Base-by-base conservation (phyloP, 2,797 vertebrate genomes). In the Chaetophractus vellerosus region DNA sequence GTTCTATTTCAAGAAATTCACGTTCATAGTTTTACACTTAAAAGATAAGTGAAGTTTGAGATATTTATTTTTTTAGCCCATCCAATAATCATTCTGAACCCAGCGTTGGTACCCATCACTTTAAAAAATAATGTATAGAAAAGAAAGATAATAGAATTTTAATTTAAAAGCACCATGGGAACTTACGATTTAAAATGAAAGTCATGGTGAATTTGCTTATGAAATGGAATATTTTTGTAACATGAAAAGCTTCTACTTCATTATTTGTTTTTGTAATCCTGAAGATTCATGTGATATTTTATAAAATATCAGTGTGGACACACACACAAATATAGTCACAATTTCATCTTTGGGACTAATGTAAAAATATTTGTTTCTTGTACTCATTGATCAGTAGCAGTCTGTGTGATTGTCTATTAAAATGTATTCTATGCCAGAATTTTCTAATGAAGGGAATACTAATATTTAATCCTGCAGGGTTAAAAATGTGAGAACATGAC, bases 1-100 rank as follows among this genome's bases (percentile, higher is more conserved):
- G n/a, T 31, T 83, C 6, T 72, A 83, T 24, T 83, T 94, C 9
- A 87, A 91, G 15, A 91, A 79, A 69, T 76, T 80, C 11, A 93
- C 14, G 41, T 81, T 90, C 59, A 33, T 24, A 74, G 36, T 11
- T 66, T 94, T 94, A 96, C 9, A n/a, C 69, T 55, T 55, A 18
- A 55, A 55, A 55, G 5, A 19, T 55, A 91, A 84, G 68, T 88
- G 21, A 93, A 94, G 55, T 75, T 74, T 74, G n/a, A 84, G 1
- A 69, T 68, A n/a, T 23, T 69, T 10, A 36, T 81, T 71, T 78
- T 78, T 93, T 95, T 78, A 74, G 52, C 79, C 4, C 14, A 84
- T 57, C 14, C 41, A 85, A 95, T 84, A 66, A 57, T 84, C 7
- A 61, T 93, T 78, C 61, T 93, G 1, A 93, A 87, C 79, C 4